Evolutionary conservation across 2,113 vertebrate species (phyloP), one percentile per base, ranked within the genome.

Genomic region (Chaenogobius annularis): DNA sequence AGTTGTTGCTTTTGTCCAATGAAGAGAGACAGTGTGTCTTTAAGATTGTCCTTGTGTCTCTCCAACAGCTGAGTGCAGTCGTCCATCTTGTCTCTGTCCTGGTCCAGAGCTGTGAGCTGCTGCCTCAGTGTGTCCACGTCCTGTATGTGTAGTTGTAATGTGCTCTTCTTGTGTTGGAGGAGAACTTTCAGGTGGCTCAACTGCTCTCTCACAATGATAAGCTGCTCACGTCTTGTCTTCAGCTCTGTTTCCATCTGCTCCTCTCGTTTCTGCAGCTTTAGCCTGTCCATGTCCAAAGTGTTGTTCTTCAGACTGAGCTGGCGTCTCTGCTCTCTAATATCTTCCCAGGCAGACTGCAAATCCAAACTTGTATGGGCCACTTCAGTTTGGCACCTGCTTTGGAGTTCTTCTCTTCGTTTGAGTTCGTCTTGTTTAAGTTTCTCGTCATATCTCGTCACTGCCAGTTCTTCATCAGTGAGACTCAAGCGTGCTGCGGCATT

Each of bases 261-360:
- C 26, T 13, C 9, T 66, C 66, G 48, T 19, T 69, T 50, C 5
- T 44, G 22, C 26, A 68, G 20, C 26, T 7, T 58, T 44, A 12
- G 3, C 40, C 22, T 76, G 5, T 79, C 71, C 50, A 17, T 74
- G 13, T 69, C 66, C 1, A 40, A 2, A 5, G 72, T 64, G 12
- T 0, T 20, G 17, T 64, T 72, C 9, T 77, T 31, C 15, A 69
- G 54, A 26, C 47, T 64, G 26, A 84, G 0, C 14, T 83, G 65
- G 14, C 58, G 47, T 64, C 61, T 82, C 6, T 82, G 71, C 40
- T 23, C 54, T 22, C 2, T 37, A 4, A 81, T 43, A 13, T 9
- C 65, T 7, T 69, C 69, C 50, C 66, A 71, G 20, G 63, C 40
- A 23, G n/a, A 11, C 8, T 66, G 19, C 10, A 22, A 19, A 6